Conservation (phyloP, 2,113 vertebrate genomes). For the Leucosticte australis region DNA sequence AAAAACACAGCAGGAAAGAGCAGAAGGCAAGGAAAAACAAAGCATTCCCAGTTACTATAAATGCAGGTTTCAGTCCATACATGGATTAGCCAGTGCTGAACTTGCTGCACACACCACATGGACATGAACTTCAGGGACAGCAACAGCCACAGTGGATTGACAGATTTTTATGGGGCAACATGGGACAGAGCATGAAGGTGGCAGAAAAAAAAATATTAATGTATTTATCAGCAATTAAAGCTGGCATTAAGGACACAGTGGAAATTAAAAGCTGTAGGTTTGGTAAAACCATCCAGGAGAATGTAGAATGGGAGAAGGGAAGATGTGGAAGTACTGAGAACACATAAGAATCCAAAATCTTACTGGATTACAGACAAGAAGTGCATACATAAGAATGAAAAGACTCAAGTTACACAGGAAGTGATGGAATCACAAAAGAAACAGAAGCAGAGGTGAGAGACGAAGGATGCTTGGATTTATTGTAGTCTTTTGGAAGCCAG, state of each 20-base stretch:
- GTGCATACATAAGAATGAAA: accelerated
- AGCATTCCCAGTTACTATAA: not conserved
- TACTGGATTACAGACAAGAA: not conserved
- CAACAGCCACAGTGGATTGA: not conserved
- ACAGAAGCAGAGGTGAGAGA: not conserved
- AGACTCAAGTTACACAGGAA: not conserved
- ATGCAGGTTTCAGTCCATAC: not conserved
- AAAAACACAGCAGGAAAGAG: not conserved
- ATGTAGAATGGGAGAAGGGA: not conserved
- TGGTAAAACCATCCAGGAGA: not conserved
- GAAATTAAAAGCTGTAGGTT: not conserved
- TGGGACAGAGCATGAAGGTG: not conserved
- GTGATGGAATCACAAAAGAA: not conserved
- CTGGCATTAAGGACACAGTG: not conserved
- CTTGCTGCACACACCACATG: not conserved
- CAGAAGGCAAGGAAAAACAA: not conserved
- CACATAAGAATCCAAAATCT: not conserved
- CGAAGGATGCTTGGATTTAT: not conserved
- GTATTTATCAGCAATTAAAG: not conserved
- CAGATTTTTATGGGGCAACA: not conserved
- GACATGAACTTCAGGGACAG: not conserved
- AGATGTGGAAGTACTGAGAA: not conserved
- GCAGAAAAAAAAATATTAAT: not conserved
- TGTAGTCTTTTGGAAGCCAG: not conserved
- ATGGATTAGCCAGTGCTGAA: not conserved